Evolutionary conservation across 2,113 vertebrate species (phyloP).

Genomic region (Ariopsis seemanni): DNA sequence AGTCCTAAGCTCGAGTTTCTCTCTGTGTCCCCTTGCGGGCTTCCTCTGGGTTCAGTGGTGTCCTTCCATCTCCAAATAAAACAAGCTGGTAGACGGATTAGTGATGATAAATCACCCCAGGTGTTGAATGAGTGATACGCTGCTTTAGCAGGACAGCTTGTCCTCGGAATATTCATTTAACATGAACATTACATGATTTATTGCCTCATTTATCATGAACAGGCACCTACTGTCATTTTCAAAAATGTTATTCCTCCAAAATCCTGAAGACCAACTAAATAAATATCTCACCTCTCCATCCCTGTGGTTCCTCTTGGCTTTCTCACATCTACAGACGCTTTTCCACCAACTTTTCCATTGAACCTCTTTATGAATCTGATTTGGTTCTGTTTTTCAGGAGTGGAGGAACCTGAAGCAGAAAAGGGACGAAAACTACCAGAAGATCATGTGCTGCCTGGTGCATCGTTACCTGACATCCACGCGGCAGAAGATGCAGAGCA

Average conservation of each 20-base stretch:
- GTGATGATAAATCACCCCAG: background rate
- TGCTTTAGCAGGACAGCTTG: background rate
- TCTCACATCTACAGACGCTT: background rate
- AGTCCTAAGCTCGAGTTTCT: background rate
- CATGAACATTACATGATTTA: background rate
- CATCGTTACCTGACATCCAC: constrained; percentile 97
- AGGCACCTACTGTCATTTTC: background rate
- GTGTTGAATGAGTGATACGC: background rate
- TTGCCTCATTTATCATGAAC: background rate
- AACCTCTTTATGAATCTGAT: background rate
- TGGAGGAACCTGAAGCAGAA: constrained; percentile 96
- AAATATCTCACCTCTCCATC: background rate
- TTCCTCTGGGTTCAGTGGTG: background rate
- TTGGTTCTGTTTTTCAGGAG: constrained; percentile 73
- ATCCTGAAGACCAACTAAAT: background rate
- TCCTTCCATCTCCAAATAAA: background rate
- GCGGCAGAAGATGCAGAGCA: constrained; percentile 97
- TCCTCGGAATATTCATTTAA: background rate
- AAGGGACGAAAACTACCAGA: constrained; percentile 94
- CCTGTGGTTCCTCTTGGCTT: background rate
- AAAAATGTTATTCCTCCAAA: background rate
- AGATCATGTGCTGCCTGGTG: constrained; percentile 98
- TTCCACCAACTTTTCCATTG: no score
- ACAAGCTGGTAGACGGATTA: background rate
- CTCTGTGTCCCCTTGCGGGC: background rate